These are phyloP conservation scores for Candidula unifasciata DNA, from an alignment of 2,888 invertebrate species.

Conservation along the genomic window DNA sequence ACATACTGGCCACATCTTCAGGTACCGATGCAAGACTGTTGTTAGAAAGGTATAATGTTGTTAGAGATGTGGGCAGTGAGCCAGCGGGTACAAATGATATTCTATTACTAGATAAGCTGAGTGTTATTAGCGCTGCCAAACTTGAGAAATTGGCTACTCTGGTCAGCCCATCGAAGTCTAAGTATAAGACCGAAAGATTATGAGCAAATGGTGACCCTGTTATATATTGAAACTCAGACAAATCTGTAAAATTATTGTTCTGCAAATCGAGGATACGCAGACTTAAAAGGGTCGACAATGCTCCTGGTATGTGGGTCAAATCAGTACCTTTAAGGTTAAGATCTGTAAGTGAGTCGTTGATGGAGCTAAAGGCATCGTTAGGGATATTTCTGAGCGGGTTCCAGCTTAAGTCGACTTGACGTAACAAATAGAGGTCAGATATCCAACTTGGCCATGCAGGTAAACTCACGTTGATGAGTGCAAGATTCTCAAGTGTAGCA, in stretches of 20 bases:
- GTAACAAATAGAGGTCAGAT: neutral
- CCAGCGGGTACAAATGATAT: too few species aligned
- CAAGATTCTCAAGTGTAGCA: neutral
- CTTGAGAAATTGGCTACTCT: neutral
- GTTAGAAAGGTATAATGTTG: too few species aligned
- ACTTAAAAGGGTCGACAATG: neutral
- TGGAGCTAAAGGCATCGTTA: neutral
- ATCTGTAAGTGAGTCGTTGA: neutral
- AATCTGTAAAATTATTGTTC: neutral
- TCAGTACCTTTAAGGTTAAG: neutral
- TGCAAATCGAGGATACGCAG: neutral
- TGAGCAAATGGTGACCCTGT: neutral
- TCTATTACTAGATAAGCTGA: too few species aligned
- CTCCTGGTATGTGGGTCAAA: neutral
- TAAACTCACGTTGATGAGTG: neutral
- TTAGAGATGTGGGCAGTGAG: too few species aligned
- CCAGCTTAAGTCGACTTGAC: neutral
- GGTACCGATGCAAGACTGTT: too few species aligned
- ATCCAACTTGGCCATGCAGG: conserved; percentile 3
- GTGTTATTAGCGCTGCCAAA: neutral
- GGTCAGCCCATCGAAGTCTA: neutral
- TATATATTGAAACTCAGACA: neutral
- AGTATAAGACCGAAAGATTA: neutral
- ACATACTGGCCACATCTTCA: neutral
- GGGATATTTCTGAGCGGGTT: neutral